Conservation (phyloP, 2,113 vertebrate species). For the Myanophis thanlyinensis region DNA sequence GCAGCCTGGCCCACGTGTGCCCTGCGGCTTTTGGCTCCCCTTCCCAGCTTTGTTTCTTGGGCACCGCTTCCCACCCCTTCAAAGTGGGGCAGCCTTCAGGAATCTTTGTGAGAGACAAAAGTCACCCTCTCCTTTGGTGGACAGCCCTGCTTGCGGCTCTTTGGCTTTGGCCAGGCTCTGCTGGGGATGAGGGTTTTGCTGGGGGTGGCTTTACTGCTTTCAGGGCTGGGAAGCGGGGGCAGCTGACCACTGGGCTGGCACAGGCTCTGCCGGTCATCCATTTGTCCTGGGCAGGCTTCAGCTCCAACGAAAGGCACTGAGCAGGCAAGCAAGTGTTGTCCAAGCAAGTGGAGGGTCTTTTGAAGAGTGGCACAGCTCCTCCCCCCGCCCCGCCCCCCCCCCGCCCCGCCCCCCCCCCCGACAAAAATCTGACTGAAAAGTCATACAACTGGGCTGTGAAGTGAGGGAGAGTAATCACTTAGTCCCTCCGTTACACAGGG, state of each 20-base stretch:
- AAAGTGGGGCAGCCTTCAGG: not conserved
- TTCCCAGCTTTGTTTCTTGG: not conserved
- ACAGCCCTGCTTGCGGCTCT: no score
- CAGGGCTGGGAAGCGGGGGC: not conserved
- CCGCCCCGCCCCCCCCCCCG: not conserved
- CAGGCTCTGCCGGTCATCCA: not conserved
- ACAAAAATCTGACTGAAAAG: not conserved
- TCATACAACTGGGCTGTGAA: not conserved
- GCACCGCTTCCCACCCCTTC: not conserved
- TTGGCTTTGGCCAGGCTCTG: not conserved
- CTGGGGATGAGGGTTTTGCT: not conserved
- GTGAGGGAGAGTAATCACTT: not conserved
- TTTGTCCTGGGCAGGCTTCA: not conserved
- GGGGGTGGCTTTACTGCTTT: not conserved
- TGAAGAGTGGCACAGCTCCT: not conserved
- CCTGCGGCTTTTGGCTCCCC: not conserved
- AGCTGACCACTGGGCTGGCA: not conserved
- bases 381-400: not conserved
- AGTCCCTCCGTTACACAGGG: not conserved
- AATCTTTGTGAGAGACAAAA: not conserved
- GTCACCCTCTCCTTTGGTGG: not conserved
- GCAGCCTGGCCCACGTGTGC: accelerated
- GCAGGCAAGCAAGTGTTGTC: not conserved
- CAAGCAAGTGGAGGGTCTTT: not conserved
- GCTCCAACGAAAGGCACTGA: not conserved